phyloP scores from a whole-genome alignment of 2,113 vertebrate species.

The Alosa alosa region DNA sequence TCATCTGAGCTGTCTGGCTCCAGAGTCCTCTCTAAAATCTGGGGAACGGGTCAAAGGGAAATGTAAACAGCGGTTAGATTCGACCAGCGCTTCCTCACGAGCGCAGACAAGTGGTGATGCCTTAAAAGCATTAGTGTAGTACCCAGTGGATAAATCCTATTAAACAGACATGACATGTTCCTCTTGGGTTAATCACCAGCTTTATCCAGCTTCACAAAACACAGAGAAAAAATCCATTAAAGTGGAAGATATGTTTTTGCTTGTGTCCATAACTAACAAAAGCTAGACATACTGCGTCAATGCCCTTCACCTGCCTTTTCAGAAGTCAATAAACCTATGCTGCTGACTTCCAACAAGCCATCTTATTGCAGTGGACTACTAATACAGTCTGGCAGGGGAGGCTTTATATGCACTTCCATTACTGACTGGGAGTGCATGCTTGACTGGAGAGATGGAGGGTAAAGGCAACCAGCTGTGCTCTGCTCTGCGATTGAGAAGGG shows the following conservation, averaged over 20 bases:
- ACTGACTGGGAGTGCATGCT: constrained; percentile 26
- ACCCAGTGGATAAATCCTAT: not conserved
- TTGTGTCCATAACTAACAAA: not conserved
- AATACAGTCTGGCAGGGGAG: not conserved
- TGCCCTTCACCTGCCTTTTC: not conserved
- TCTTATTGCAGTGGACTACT: not conserved
- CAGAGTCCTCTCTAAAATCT: constrained; percentile 92
- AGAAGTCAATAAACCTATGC: not conserved
- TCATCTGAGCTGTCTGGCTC: constrained; percentile 96
- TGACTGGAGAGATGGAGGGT: constrained; percentile 30
- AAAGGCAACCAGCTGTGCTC: constrained; percentile 30
- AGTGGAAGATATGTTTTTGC: not conserved
- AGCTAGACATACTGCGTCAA: not conserved
- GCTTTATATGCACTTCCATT: not conserved
- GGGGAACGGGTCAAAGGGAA: not conserved
- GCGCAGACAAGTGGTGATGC: not conserved
- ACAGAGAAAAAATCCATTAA: not conserved
- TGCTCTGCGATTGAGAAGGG: constrained; percentile 27
- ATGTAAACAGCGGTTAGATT: not conserved
- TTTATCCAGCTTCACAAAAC: not conserved
- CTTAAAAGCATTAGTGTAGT: not conserved
- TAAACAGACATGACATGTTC: not conserved
- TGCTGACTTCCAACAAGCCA: not conserved
- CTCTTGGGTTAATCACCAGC: constrained; percentile 7
- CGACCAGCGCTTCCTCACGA: not conserved